A percentile compares a stretch with the other conserved stretches of the same genome.
Conservation (phyloP, 2,888 invertebrate species). For the Keiferia lycopersicella region DNA sequence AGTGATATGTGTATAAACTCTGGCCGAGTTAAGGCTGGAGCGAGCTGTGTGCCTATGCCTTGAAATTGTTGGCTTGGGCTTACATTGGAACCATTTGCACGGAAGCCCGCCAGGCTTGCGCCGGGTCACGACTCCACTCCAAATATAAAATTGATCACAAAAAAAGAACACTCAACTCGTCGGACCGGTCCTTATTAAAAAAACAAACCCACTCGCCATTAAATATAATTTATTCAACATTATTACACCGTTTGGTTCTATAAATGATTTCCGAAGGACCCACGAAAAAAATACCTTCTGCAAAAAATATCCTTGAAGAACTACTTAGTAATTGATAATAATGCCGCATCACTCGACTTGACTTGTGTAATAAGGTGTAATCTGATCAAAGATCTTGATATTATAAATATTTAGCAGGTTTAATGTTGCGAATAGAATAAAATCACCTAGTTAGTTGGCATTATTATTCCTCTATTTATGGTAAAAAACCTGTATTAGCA, state of each 20-base stretch:
- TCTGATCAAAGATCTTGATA: slow-evolving; percentile 5
- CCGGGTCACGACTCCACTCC: slow-evolving; percentile 70
- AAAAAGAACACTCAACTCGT: slow-evolving; percentile 53
- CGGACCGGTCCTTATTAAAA: slow-evolving; percentile 53
- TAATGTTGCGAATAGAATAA: slow-evolving; percentile 14
- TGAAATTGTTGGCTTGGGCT: slow-evolving; percentile 33
- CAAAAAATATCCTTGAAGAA: slow-evolving; percentile 43
- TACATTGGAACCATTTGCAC: slow-evolving; percentile 49
- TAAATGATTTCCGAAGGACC: slow-evolving; percentile 52
- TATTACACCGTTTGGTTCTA: slow-evolving; percentile 58
- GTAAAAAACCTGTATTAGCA: neutral
- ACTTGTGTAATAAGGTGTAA: slow-evolving; percentile 37
- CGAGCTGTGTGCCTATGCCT: slow-evolving; percentile 25
- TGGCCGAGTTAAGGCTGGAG: slow-evolving; percentile 20
- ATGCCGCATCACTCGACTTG: slow-evolving; percentile 44
- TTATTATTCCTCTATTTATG: neutral
- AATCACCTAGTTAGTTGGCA: slow-evolving; percentile 19
- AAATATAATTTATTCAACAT: slow-evolving; percentile 70
- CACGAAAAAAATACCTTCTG: slow-evolving; percentile 38
- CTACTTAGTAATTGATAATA: slow-evolving; percentile 47
- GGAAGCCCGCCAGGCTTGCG: slow-evolving; percentile 63
- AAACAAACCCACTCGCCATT: slow-evolving; percentile 61
- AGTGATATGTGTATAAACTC: slow-evolving; percentile 22
- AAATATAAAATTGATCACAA: slow-evolving; percentile 75
- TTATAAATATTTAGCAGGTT: slow-evolving; percentile 29